Evolutionary conservation across 2,113 vertebrate species (phyloP).

Genomic region (Brachyistius frenatus): DNA sequence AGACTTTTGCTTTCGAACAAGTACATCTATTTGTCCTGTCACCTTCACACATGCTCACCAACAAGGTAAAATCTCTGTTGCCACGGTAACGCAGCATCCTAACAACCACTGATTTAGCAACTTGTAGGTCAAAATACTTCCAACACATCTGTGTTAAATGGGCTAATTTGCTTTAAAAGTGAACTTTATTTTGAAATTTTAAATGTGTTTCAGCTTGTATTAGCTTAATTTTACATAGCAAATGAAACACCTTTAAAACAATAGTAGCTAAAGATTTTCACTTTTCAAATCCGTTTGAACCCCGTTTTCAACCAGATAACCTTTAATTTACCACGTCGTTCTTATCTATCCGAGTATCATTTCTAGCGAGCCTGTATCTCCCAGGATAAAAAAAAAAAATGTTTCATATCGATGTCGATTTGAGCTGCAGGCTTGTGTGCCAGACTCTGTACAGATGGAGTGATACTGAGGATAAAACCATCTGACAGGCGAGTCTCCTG

Average conservation of each 20-base stretch:
- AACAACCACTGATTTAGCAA: not conserved
- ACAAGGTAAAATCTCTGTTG: not conserved
- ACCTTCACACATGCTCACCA: constrained; percentile 1
- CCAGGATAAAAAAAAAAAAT: not conserved
- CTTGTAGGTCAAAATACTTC: not conserved
- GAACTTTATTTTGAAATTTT: not conserved
- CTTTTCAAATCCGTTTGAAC: too few species aligned
- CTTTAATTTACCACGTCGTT: too few species aligned
- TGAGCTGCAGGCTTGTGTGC: constrained; percentile 23
- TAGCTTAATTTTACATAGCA: not conserved
- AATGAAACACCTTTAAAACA: too few species aligned
- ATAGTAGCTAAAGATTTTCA: too few species aligned
- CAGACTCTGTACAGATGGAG: constrained; percentile 32
- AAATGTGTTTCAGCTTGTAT: too few species aligned
- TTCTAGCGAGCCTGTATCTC: not conserved
- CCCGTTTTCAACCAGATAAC: too few species aligned
- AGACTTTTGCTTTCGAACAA: constrained; percentile 2
- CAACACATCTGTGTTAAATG: not conserved
- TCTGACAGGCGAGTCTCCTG: constrained; percentile 75
- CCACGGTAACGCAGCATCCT: not conserved
- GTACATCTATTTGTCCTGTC: constrained; percentile 8
- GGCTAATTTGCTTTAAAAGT: not conserved
- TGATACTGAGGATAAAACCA: constrained; percentile 64
- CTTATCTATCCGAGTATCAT: not conserved
- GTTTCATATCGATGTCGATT: constrained; percentile 16